phyloP scores from a whole-genome alignment of 2,888 invertebrate genomes.

The Isoperla grammatica region DNA sequence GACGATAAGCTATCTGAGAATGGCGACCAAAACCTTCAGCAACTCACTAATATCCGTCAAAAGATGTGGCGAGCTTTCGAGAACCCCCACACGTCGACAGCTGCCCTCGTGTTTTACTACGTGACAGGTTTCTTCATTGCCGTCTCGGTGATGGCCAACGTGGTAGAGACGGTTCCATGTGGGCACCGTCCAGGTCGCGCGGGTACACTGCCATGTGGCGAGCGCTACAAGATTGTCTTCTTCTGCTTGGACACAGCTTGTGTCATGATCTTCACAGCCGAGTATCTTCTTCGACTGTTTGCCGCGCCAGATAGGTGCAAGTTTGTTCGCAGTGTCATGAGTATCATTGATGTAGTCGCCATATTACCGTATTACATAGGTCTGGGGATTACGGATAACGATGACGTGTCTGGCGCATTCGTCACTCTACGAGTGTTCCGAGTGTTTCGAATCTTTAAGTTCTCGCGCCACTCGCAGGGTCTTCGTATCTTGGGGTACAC shows the following conservation, averaged over 20 bases:
- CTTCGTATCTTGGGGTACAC: conserved; percentile 98
- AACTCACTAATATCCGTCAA: conserved; percentile 82
- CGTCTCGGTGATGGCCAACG: conserved; percentile 98
- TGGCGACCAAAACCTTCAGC: conserved; percentile 82
- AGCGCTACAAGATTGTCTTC: conserved; percentile 95
- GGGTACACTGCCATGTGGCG: conserved; percentile 90
- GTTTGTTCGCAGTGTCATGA: conserved; percentile 98
- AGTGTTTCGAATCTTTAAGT: conserved; percentile 99
- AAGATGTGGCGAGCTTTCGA: conserved; percentile 99
- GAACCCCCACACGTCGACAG: conserved; percentile 97
- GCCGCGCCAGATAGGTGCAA: conserved; percentile 98
- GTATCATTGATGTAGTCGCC: conserved; percentile 98
- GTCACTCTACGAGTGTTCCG: conserved; percentile 98
- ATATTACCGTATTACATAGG: conserved; percentile 99
- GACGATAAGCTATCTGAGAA: conserved; percentile 94
- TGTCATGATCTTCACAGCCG: conserved; percentile 99
- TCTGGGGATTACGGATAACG: conserved; percentile 94
- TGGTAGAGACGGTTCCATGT: conserved; percentile 95
- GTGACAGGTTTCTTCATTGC: conserved; percentile 99
- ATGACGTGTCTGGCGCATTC: conserved; percentile 98
- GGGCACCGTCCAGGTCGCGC: conserved; percentile 82
- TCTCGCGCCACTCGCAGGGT: conserved; percentile 98
- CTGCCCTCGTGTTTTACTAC: conserved; percentile 99
- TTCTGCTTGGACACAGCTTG: conserved; percentile 99
- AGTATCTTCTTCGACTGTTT: conserved; percentile 90